Evolutionary conservation across 2,797 vertebrate genomes (phyloP).

Genomic region (Crenichthys baileyi): DNA sequence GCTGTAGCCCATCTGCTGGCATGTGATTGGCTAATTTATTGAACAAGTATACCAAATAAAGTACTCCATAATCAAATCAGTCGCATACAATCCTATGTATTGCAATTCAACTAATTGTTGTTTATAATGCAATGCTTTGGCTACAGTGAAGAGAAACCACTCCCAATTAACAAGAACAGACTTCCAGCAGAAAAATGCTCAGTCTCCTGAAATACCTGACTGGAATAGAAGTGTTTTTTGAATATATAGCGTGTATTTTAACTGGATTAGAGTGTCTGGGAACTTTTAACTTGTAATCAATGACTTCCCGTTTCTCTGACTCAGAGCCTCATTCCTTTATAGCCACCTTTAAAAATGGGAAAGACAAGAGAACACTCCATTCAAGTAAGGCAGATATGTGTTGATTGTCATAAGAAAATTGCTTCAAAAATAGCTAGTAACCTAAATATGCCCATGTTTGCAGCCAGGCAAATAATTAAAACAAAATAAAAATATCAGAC

Average conservation of each 20-base stretch:
- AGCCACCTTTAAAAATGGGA: neutral
- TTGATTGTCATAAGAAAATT: neutral
- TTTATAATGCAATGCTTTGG: neutral
- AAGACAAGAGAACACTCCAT: constrained; percentile 2
- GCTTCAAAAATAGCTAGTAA: neutral
- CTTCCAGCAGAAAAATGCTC: neutral
- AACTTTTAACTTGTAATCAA: neutral
- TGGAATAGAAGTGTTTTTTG: neutral
- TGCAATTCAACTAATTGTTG: neutral
- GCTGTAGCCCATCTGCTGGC: neutral
- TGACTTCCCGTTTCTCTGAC: too few relatives aligned
- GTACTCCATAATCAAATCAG: neutral
- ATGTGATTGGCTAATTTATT: neutral
- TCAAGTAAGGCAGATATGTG: neutral
- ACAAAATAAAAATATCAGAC: neutral
- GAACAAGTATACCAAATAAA: neutral
- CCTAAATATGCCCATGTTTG: neutral
- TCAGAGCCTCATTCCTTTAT: too few relatives aligned
- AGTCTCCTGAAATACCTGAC: neutral
- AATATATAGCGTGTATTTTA: neutral
- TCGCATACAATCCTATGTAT: neutral
- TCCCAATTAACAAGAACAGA: neutral
- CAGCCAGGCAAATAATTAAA: neutral
- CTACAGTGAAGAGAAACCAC: neutral
- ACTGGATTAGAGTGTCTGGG: neutral